Conservation (phyloP, 2,113 vertebrate genomes). For the Psilopsiagon aymara region DNA sequence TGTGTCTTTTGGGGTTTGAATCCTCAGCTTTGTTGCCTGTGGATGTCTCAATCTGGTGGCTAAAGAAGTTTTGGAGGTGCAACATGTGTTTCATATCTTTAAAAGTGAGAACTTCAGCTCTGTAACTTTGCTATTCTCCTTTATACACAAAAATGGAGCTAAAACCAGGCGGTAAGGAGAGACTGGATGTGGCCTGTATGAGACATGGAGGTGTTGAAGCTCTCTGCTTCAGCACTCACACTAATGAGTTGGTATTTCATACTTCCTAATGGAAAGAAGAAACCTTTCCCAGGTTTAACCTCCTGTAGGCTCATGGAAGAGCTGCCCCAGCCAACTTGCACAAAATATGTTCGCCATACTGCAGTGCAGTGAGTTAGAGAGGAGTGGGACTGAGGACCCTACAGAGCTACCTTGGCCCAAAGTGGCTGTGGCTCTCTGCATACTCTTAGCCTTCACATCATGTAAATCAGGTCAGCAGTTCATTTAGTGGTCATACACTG, state of each 20-base stretch:
- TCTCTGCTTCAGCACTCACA: background rate
- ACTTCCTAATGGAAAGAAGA: background rate
- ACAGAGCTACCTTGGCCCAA: background rate
- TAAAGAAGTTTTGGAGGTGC: background rate
- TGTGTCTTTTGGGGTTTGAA: background rate
- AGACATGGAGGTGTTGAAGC: too few species aligned
- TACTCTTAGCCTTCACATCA: background rate
- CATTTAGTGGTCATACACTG: background rate
- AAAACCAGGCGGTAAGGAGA: background rate
- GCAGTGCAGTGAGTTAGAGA: background rate
- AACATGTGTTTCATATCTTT: background rate
- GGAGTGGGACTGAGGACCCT: background rate
- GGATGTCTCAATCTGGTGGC: background rate
- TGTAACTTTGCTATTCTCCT: background rate
- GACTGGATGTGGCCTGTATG: background rate
- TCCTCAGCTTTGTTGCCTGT: background rate
- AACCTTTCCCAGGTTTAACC: background rate
- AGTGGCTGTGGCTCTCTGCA: background rate
- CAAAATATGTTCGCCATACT: background rate
- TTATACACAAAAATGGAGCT: background rate
- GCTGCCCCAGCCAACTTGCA: background rate
- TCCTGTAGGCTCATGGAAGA: background rate
- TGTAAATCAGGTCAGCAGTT: background rate
- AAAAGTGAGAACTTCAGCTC: background rate
- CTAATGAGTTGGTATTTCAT: background rate